These are phyloP conservation scores for Sylvilagus floridanus DNA, from an alignment of 2,797 vertebrate genomes.

Conservation along the genomic window DNA sequence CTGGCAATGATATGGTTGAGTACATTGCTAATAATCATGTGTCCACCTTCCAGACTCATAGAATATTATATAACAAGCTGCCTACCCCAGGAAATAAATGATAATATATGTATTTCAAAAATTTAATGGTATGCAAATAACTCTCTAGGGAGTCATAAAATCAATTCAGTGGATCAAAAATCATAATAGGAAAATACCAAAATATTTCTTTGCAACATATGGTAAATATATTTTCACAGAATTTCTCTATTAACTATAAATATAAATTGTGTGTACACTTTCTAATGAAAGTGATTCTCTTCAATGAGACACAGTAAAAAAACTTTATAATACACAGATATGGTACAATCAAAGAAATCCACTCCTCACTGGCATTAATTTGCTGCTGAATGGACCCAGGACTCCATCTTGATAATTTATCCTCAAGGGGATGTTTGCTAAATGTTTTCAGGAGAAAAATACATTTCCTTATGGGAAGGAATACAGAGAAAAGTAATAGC, in stretches of 20 bases:
- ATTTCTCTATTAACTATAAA: slow-evolving; percentile 37
- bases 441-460: not conserved
- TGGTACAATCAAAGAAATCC: not conserved
- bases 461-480: not conserved
- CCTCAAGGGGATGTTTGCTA: not conserved
- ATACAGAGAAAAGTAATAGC: not conserved
- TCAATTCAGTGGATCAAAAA: not conserved
- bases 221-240: not conserved
- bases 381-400: not conserved
- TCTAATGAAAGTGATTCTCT: not conserved
- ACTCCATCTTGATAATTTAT: not conserved
- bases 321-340: not conserved
- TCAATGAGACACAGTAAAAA: not conserved
- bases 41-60: not conserved
- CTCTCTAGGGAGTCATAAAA: not conserved
- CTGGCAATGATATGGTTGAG: not conserved
- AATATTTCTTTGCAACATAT: not conserved
- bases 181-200: not conserved
- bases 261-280: not conserved
- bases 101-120: not conserved
- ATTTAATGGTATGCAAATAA: not conserved
- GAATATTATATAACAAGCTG: not conserved
- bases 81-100: not conserved
- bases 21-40: not conserved
- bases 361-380: not conserved